phyloP scores from a whole-genome alignment of 2,888 invertebrate species.

The Furcula furcula region DNA sequence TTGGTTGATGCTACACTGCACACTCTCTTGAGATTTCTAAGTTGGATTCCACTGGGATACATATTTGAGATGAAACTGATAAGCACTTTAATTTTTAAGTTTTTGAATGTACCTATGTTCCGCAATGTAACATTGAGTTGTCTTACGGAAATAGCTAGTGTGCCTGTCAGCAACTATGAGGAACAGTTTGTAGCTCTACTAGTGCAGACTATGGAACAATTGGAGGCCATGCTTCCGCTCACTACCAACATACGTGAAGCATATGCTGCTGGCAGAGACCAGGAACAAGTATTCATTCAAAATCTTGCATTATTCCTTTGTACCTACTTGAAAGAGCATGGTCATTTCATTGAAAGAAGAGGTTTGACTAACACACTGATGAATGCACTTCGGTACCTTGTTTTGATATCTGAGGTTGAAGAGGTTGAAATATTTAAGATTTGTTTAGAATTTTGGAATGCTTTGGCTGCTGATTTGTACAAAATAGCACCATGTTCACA shows the following conservation, averaged over 20 bases:
- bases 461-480: conserved; percentile 95
- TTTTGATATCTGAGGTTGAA: conserved; percentile 98
- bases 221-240: conserved; percentile 95
- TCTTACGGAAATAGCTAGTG: conserved; percentile 98
- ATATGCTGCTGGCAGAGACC: conserved; percentile 95
- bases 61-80: conserved; percentile 99
- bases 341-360: conserved; percentile 91
- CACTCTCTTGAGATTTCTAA: conserved; percentile 97
- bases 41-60: conserved; percentile 99
- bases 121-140: conserved; percentile 99
- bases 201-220: conserved; percentile 94
- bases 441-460: conserved; percentile 99
- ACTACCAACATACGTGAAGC: conserved; percentile 96
- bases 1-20: conserved; percentile 97
- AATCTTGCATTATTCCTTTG: conserved; percentile 98
- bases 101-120: conserved; percentile 98
- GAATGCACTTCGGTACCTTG: conserved; percentile 93
- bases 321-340: conserved; percentile 98
- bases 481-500: conserved; percentile 89
- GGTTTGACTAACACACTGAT: conserved; percentile 88
- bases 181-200: conserved; percentile 95
- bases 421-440: conserved; percentile 99
- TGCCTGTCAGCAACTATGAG: conserved; percentile 94
- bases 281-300: conserved; percentile 99
- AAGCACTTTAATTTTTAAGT: conserved; percentile 96